Percentiles rank a stretch among this genome's conserved stretches.
These are phyloP conservation scores for Cantharis lateralis DNA, from an alignment of 2,888 invertebrate species.

Conservation along the genomic window DNA sequence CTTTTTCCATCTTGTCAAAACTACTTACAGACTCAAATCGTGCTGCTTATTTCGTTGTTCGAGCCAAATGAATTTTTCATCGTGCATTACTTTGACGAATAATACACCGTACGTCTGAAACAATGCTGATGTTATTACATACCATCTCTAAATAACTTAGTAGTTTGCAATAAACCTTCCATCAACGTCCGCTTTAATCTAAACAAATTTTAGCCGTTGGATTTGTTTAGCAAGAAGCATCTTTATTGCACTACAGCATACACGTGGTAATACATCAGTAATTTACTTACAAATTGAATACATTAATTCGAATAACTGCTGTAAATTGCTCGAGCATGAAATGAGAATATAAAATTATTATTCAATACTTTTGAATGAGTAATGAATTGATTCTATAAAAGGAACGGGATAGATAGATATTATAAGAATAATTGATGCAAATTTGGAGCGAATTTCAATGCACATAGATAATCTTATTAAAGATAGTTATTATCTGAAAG, in stretches of 20 bases:
- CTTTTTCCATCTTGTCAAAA: constrained; percentile 44
- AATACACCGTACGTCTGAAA: not conserved
- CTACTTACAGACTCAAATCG: constrained; percentile 40
- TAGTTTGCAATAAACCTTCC: not conserved
- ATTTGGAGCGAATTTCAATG: not conserved
- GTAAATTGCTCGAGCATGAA: not conserved
- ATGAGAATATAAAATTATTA: not conserved
- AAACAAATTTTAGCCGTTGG: not conserved
- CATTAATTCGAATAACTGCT: not conserved
- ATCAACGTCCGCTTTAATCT: not conserved
- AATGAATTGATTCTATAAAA: not conserved
- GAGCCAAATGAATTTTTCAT: not conserved
- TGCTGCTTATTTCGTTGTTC: not conserved
- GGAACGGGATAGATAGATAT: not conserved
- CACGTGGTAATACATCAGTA: not conserved
- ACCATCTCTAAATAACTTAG: not conserved
- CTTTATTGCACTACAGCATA: not conserved
- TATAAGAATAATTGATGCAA: not conserved
- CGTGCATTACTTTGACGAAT: not conserved
- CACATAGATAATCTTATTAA: not conserved
- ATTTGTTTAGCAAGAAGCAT: not conserved
- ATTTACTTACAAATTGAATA: not conserved
- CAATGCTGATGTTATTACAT: not conserved
- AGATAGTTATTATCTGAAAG: not conserved
- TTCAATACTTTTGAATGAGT: too few relatives aligned